phyloP scores from a whole-genome alignment of 2,888 invertebrate genomes.

The Galerucella pusilla region DNA sequence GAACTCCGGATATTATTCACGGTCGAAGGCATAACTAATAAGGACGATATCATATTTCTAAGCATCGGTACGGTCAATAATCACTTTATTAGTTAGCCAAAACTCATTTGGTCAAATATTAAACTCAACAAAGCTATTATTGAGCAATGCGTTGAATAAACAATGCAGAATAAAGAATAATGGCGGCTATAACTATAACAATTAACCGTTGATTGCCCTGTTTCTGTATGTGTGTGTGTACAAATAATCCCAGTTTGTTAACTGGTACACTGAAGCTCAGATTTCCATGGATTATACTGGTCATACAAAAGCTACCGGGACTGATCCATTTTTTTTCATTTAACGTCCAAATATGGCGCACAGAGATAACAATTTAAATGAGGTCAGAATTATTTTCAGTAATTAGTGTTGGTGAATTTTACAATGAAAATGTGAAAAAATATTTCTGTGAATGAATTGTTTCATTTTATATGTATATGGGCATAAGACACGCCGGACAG shows the following conservation, averaged over 20 bases:
- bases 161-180: slow-evolving; percentile 43
- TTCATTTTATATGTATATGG: no score
- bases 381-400: no score
- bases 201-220: slow-evolving; percentile 41
- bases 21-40: no score
- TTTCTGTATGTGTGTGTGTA: slow-evolving; percentile 27
- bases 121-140: slow-evolving; percentile 31
- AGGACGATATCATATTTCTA: neutral
- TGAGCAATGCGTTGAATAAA: slow-evolving; percentile 35
- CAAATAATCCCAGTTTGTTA: slow-evolving; percentile 35
- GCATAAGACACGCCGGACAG: no score
- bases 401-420: no score
- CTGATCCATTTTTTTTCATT: neutral
- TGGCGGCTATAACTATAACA: slow-evolving; percentile 41
- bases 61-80: slow-evolving; percentile 25
- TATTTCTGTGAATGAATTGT: no score
- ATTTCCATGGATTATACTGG: slow-evolving; percentile 16
- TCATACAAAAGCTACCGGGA: slow-evolving; percentile 9
- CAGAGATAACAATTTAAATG: no score
- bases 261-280: slow-evolving; percentile 7
- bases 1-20: no score
- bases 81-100: slow-evolving; percentile 38
- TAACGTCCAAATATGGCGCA: no score
- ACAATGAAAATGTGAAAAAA: no score
- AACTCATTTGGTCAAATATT: slow-evolving; percentile 32